phyloP scores from a whole-genome alignment of 2,888 invertebrate species.

The Hirtodrosophila confusa region DNA sequence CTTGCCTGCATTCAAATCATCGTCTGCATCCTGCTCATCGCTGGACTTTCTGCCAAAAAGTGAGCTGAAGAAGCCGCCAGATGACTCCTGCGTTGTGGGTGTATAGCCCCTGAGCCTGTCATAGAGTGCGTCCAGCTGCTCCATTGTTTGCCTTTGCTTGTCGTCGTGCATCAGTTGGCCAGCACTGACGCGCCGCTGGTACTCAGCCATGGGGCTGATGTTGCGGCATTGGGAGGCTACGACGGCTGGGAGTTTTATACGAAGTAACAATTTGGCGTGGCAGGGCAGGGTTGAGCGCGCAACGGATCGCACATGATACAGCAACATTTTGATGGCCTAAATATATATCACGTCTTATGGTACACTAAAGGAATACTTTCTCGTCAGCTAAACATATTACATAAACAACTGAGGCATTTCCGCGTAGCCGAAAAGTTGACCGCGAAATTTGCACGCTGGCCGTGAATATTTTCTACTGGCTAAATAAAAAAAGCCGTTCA shows the following conservation, averaged over 20 bases:
- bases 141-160: slow-evolving; percentile 89
- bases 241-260: slow-evolving; percentile 11
- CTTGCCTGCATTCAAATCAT: slow-evolving; percentile 66
- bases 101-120: slow-evolving; percentile 84
- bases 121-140: slow-evolving; percentile 88
- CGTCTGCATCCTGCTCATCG: slow-evolving; percentile 39
- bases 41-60: slow-evolving; percentile 46
- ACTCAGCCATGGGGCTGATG: slow-evolving; percentile 85
- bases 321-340: slow-evolving; percentile 41
- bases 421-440: slow-evolving; percentile 49
- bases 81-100: slow-evolving; percentile 46
- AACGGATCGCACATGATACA: slow-evolving; percentile 33
- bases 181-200: slow-evolving; percentile 86
- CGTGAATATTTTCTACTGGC: slow-evolving; percentile 54
- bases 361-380: slow-evolving; percentile 18
- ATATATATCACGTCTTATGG: slow-evolving; percentile 31
- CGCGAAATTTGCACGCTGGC: slow-evolving; percentile 61
- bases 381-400: slow-evolving; percentile 65
- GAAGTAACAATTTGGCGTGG: slow-evolving; percentile 38
- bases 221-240: slow-evolving; percentile 62
- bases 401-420: slow-evolving; percentile 55
- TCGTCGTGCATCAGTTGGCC: slow-evolving; percentile 88
- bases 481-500: slow-evolving; percentile 28
- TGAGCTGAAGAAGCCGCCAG: slow-evolving; percentile 54
- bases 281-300: slow-evolving; percentile 31